Conservation (phyloP, 2,113 vertebrate species). For the Sander lucioperca region DNA sequence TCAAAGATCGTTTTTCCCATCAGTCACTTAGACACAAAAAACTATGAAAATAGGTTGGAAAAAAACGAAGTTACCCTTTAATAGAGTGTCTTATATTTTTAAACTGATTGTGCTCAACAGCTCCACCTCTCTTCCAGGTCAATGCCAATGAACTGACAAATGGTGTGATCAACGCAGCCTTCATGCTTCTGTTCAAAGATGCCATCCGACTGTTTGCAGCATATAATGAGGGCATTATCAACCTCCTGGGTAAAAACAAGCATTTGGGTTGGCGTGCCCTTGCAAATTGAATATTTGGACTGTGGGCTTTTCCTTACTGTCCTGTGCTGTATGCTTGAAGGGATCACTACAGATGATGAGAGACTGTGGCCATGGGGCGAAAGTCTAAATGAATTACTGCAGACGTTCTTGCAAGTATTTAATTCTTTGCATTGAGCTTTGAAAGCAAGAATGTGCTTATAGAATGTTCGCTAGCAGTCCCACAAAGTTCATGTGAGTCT, state of each 20-base stretch:
- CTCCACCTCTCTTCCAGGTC: slow-evolving; percentile 83
- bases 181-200: slow-evolving; percentile 99
- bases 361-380: not conserved
- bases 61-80: no score
- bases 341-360: not conserved
- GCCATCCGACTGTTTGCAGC: slow-evolving; percentile 96
- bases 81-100: no score
- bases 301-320: not conserved
- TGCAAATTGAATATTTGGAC: not conserved
- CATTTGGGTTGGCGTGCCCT: not conserved
- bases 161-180: slow-evolving; percentile 96
- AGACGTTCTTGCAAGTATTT: not conserved
- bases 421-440: not conserved
- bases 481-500: not conserved
- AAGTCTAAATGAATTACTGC: not conserved
- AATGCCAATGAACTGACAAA: slow-evolving; percentile 98
- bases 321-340: not conserved
- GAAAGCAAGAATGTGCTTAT: not conserved
- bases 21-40: no score
- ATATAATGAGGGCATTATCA: slow-evolving; percentile 98
- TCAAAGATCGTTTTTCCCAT: no score
- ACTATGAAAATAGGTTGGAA: no score
- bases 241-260: slow-evolving; percentile 90
- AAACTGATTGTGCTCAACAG: not conserved
- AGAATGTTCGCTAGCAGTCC: not conserved